phyloP scores from a whole-genome alignment of 2,888 invertebrate genomes.

The Pollenia amentaria region DNA sequence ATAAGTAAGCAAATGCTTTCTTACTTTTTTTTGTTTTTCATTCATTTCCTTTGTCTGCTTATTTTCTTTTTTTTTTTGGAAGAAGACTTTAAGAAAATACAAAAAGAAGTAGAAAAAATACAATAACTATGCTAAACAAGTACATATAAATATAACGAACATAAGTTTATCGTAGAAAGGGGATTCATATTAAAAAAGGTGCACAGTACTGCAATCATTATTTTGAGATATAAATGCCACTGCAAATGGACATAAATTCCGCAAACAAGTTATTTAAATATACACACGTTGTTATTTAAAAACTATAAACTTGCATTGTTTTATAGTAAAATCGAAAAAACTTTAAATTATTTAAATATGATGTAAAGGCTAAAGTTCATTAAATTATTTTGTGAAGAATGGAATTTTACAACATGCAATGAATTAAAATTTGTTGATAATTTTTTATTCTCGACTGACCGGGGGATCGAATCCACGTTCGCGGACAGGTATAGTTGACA shows the following conservation, averaged over 20 bases:
- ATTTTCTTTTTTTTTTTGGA: conserved; percentile 16
- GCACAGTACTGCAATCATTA: conserved; percentile 42
- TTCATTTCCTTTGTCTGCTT: conserved; percentile 25
- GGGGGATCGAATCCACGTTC: too few species aligned
- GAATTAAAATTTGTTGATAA: too few species aligned
- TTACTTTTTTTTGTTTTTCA: conserved; percentile 16
- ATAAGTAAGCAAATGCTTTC: conserved; percentile 62
- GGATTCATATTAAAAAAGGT: conserved; percentile 30
- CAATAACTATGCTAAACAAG: conserved; percentile 23
- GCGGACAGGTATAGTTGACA: too few species aligned
- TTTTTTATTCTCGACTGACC: too few species aligned
- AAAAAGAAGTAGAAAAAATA: not conserved
- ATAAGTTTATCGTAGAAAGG: conserved; percentile 36
- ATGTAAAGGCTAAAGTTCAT: too few species aligned
- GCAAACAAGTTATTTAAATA: too few species aligned
- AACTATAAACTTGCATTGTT: too few species aligned
- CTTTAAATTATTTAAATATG: too few species aligned
- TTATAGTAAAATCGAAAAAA: too few species aligned
- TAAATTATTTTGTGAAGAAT: too few species aligned
- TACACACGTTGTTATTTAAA: too few species aligned
- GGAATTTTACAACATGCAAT: too few species aligned
- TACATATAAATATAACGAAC: conserved; percentile 25
- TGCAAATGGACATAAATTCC: not conserved
- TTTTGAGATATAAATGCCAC: conserved; percentile 15
- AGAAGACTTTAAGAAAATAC: conserved; percentile 42